Percentiles rank a stretch among this genome's conserved stretches.
These are phyloP conservation scores for Papilio glaucus DNA, from an alignment of 1,140 invertebrate genomes.

Conservation along the genomic window DNA sequence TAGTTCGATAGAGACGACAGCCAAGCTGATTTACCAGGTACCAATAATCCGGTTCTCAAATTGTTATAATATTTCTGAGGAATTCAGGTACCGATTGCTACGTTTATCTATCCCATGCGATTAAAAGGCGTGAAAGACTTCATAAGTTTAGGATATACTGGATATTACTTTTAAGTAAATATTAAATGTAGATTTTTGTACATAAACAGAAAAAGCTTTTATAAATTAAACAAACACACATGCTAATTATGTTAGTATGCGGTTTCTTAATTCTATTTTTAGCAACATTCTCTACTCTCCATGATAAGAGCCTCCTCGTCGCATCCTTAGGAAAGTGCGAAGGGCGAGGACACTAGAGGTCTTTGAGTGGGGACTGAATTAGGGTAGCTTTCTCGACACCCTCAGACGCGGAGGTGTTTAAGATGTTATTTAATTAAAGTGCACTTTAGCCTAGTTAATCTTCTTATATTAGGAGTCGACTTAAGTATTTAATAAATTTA, in stretches of 20 bases:
- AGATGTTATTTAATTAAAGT: conserved; percentile 20
- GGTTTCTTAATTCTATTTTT: conserved; percentile 24
- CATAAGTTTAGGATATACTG: no score
- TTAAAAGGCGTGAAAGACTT: no score
- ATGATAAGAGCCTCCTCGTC: neutral
- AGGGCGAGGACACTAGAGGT: conserved; percentile 9
- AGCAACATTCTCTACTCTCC: neutral
- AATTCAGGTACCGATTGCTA: no score
- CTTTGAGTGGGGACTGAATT: neutral
- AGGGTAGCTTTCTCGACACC: neutral
- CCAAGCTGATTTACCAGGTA: no score
- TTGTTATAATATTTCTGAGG: no score
- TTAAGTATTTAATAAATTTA: neutral
- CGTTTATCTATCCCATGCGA: no score
- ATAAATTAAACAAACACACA: neutral
- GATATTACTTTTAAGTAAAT: neutral
- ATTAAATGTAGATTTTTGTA: neutral
- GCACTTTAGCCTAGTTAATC: neutral
- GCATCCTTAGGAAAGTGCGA: neutral
- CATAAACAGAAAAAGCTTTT: neutral
- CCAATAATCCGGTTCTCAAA: no score
- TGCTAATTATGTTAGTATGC: neutral
- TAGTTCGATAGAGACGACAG: no score
- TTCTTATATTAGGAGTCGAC: neutral
- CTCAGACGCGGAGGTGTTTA: conserved; percentile 7